Percentiles rank a stretch among this genome's conserved stretches.
Conservation (phyloP, 2,888 invertebrate species). For the Dicyrtoma fusca region DNA sequence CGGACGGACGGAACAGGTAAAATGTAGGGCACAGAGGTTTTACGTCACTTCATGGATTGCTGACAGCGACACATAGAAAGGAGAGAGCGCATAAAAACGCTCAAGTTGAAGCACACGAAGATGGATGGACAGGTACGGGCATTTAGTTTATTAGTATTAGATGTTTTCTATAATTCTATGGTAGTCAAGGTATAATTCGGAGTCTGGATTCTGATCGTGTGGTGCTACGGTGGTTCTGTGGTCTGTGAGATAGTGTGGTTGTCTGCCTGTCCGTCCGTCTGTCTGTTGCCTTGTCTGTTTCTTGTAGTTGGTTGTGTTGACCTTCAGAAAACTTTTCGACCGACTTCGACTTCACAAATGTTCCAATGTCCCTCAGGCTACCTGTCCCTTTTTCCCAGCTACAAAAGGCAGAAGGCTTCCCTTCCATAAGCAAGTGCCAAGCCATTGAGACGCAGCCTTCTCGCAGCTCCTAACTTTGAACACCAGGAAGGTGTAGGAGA, state of each 20-base stretch:
- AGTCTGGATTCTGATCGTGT: neutral
- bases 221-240: no score
- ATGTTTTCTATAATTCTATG: neutral
- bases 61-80: neutral
- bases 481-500: no score
- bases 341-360: constrained; percentile 2
- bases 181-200: neutral
- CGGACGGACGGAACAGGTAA: neutral
- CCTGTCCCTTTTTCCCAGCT: constrained; percentile 25
- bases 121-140: constrained; percentile 7
- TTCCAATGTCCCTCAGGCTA: constrained; percentile 28
- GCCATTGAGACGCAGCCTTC: neutral
- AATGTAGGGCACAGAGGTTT: neutral
- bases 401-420: no score
- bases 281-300: no score
- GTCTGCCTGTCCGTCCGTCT: no score
- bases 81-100: no score
- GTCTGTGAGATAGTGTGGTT: no score
- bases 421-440: no score
- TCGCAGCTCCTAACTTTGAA: neutral
- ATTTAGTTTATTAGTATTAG: constrained; percentile 19
- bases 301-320: neutral
- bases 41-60: neutral
- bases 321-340: constrained; percentile 23
- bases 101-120: neutral